Evolutionary conservation across 2,113 vertebrate genomes (phyloP).

Genomic region (Poicephalus gulielmi): DNA sequence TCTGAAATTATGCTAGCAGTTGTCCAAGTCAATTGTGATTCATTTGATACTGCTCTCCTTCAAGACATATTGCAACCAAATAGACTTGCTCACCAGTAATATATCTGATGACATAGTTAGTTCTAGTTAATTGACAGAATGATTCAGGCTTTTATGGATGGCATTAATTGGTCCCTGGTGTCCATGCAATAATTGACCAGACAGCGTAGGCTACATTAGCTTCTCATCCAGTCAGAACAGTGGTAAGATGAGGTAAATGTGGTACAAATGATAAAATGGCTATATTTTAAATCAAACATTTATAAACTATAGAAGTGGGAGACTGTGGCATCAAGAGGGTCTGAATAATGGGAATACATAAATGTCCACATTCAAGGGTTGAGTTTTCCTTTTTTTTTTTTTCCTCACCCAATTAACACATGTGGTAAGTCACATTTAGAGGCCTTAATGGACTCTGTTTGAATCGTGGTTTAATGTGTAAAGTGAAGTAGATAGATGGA

Average conservation of each 20-base stretch:
- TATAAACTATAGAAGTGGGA: conserved; percentile 70
- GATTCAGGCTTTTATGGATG: conserved; percentile 91
- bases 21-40: conserved; percentile 89
- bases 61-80: conserved; percentile 89
- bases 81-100: conserved; percentile 92
- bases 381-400: not conserved
- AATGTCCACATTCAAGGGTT: conserved; percentile 46
- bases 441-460: conserved; percentile 61
- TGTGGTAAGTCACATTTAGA: conserved; percentile 65
- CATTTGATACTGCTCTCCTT: conserved; percentile 86
- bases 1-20: conserved; percentile 93
- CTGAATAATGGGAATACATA: conserved; percentile 69
- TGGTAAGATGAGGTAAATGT: conserved; percentile 83
- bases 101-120: conserved; percentile 97
- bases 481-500: conserved; percentile 42
- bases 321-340: conserved; percentile 57
- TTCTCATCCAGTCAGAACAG: conserved; percentile 77
- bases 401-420: conserved; percentile 44
- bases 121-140: conserved; percentile 97
- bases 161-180: conserved; percentile 96
- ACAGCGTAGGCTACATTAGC: conserved; percentile 81
- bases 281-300: conserved; percentile 84
- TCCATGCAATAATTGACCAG: conserved; percentile 86
- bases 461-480: conserved; percentile 51
- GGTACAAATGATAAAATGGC: conserved; percentile 85